Base-by-base conservation (phyloP, 2,113 vertebrate species). In the Cygnus buccinator region DNA sequence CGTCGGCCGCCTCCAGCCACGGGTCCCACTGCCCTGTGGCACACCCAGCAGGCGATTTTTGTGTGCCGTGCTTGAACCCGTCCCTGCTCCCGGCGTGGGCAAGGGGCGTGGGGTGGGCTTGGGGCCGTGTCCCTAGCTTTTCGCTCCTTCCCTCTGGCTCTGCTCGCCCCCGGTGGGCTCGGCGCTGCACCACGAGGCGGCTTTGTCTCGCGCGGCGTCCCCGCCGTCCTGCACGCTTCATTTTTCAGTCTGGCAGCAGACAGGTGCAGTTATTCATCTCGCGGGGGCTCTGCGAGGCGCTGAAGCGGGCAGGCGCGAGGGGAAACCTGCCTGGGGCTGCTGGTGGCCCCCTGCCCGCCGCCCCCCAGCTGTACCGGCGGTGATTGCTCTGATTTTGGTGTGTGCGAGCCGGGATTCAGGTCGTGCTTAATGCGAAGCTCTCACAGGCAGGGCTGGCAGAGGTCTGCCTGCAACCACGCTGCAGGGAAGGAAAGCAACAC, bases 211-310 rank as follows among this genome's bases (percentile, higher is more conserved):
- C 95, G 77, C 7, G 43, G 50, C 15, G 23, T 84, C 89, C 95
- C 84, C 7, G 52, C 55, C 23, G 23, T 77, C 89, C 95, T 4
- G 61, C 91, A 26, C 19, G 77, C 91, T 90, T 95, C 94, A 94
- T 96, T 97, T 96, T 93, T 96, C 94, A 97, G 94, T 94, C 93
- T 95, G 94, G 8, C 19, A 4, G 3, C 80, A 96, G 93, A 92
- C 95, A 94, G 89, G 35, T 63, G 77, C 39, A 4, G 46, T 89
- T 89, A 94, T 87, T 82, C 44, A 96, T 93, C 73, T 78, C 21
- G 0, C 31, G 8, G 17, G 43, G 70, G 85, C 82, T 58, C 22
- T 29, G 66, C 33, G 2, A 61, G 73, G 62, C 4, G 8, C 54
- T 31, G 37, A 37, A 39, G 26, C 17, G 39, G 62, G 62, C 11